A percentile compares a stretch with the other conserved stretches of the same genome.
Evolutionary conservation across 2,888 invertebrate species (phyloP).

Genomic region (Chouioia cunea): DNA sequence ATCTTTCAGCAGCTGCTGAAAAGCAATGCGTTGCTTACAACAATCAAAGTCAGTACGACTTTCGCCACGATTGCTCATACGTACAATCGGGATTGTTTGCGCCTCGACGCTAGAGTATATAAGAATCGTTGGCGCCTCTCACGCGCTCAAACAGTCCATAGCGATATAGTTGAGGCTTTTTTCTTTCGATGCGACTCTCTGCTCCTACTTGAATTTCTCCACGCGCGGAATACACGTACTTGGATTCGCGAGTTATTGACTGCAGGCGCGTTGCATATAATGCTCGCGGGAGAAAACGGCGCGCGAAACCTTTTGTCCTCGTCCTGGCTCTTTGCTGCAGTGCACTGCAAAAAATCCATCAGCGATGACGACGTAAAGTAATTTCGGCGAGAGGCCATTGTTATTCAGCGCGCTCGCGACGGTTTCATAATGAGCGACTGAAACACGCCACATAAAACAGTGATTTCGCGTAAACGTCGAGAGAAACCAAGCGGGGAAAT

Average conservation of each 20-base stretch:
- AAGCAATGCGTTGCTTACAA: too few relatives aligned
- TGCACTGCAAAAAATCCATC: conserved; percentile 9
- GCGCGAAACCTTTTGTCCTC: conserved; percentile 12
- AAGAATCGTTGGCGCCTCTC: too few relatives aligned
- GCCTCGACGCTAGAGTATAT: too few relatives aligned
- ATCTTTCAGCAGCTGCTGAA: too few relatives aligned
- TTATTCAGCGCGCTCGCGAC: conserved; percentile 10
- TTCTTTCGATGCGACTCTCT: background rate
- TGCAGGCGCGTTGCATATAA: background rate
- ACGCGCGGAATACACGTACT: background rate
- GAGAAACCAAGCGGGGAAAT: conserved; percentile 50
- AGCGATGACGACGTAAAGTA: background rate
- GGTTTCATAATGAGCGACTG: conserved; percentile 43
- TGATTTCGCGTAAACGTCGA: conserved; percentile 50
- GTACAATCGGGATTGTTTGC: too few relatives aligned
- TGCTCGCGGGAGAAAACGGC: conserved; percentile 18
- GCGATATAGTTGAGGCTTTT: background rate
- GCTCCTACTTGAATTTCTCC: background rate
- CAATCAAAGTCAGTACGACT: too few relatives aligned
- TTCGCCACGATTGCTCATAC: too few relatives aligned
- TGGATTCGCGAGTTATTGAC: conserved; percentile 18
- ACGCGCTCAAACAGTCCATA: too few relatives aligned
- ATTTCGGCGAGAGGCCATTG: conserved; percentile 21
- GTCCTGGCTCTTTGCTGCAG: too few relatives aligned
- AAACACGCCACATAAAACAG: conserved; percentile 30